Evolutionary conservation across 1,140 invertebrate genomes (phyloP).

Genomic region (Apolygus lucorum): DNA sequence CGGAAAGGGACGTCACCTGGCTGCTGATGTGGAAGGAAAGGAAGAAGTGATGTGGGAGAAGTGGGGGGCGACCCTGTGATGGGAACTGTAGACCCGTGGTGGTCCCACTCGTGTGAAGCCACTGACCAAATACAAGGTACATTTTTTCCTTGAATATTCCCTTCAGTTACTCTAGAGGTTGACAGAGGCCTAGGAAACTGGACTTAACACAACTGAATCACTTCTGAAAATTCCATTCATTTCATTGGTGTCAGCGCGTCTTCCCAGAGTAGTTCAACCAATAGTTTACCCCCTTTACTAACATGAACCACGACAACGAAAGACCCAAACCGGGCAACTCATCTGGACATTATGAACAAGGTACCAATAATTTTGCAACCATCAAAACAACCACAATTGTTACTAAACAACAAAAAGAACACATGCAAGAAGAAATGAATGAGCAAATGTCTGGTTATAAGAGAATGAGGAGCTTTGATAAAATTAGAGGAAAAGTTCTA

Average conservation of each 20-base stretch:
- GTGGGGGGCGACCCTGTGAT: too few species aligned
- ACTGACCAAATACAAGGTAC: too few species aligned
- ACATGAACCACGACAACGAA: constrained; percentile 37
- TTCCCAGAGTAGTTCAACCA: constrained; percentile 78
- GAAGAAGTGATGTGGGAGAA: too few species aligned
- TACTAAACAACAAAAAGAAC: constrained; percentile 96
- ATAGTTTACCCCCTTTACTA: constrained; percentile 56
- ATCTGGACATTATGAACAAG: constrained; percentile 56
- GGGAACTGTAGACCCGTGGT: too few species aligned
- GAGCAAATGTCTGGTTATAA: constrained; percentile 99
- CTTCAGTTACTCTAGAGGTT: too few species aligned
- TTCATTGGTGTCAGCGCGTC: constrained; percentile 80
- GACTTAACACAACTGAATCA: too few species aligned
- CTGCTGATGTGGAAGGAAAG: too few species aligned
- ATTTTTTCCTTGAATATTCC: too few species aligned
- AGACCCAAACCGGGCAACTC: constrained; percentile 32
- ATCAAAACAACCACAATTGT: constrained; percentile 97
- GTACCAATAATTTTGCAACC: constrained; percentile 94
- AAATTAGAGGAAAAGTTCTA: constrained; percentile 87
- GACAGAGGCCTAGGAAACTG: too few species aligned
- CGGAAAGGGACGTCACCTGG: too few species aligned
- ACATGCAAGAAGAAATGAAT: constrained; percentile 97
- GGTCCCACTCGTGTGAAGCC: too few species aligned
- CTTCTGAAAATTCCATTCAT: constrained; percentile 84
- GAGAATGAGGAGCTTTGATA: constrained; percentile 82